Base-by-base conservation (phyloP, 2,797 vertebrate species). In the Dromococcyx pavoninus region DNA sequence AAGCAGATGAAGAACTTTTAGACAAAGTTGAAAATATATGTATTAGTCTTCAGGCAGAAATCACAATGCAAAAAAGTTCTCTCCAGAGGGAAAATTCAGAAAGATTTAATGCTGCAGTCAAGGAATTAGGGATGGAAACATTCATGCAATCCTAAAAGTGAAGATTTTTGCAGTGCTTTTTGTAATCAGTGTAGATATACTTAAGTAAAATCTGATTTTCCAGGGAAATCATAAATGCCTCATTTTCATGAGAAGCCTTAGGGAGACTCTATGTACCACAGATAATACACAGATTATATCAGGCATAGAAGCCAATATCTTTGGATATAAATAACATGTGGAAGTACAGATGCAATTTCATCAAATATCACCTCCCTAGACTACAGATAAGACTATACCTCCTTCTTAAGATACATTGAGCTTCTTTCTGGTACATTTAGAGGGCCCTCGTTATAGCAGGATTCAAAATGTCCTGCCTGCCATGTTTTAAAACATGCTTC, bases 201-300 rank as follows among this genome's bases (percentile, higher is more conserved):
- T 95, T 96, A 89, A 66, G 94, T 71, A 94, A 95, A 93, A 95
- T 89, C 67, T 86, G 88, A 93, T 94, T 95, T 96, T 94, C 77
- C 57, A 85, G 74, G 88, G 88, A 92, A 96, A 94, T 92, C 30
- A 86, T 71, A 92, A 94, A 91, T 57, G 83, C 41, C 41, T 94
- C 41, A 67, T 95, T 95, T 96, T 93, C 77, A 41, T 17, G 16
- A 93, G 92, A 57, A 91, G 89, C 91, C 92, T 67, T 58, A 81
- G 76, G 89, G 92, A 91, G 71, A 83, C 80, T 88, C 27, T 37
- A 93, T 62, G 70, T 73, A 88, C 92, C 64, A 90, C 71, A 88
- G 83, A 91, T 90, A 94, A 86, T 30, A 80, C 62, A 60, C 73
- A 89, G 94, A 93, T 91, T 81, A 18, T 37, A 92, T 92, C 87